These are phyloP conservation scores for Rhinoraja longicauda DNA, from an alignment of 2,797 vertebrate species.

Conservation along the genomic window DNA sequence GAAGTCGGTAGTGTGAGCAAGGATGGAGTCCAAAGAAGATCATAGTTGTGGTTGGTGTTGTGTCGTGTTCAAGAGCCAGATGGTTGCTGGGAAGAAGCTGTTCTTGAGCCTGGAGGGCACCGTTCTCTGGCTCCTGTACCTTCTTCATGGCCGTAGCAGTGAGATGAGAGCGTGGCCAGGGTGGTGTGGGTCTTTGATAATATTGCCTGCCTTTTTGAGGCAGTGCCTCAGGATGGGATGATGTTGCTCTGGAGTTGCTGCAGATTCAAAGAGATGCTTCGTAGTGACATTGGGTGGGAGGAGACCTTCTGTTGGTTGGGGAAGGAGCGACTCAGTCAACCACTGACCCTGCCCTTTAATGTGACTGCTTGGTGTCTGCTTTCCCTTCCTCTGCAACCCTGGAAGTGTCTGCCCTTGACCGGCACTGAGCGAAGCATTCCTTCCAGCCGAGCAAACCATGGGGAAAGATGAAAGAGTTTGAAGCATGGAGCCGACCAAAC, in stretches of 20 bases:
- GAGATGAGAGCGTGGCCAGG: no score
- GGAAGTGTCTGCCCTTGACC: neutral
- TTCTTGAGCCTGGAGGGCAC: no score
- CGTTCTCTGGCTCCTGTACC: no score
- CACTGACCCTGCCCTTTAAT: neutral
- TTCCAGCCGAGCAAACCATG: neutral
- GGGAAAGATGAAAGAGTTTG: slow-evolving; percentile 23
- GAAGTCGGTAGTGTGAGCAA: no score
- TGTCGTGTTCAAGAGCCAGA: no score
- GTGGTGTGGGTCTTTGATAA: no score
- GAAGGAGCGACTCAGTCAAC: no score
- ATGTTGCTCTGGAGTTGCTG: neutral
- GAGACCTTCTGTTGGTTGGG: neutral
- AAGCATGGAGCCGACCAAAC: neutral
- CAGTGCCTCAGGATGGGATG: neutral
- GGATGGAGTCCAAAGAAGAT: no score
- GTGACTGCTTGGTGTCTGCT: neutral
- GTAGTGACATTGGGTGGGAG: neutral
- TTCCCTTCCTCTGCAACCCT: slow-evolving; percentile 3
- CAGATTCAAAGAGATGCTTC: neutral
- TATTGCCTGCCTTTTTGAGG: no score
- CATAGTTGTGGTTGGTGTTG: no score
- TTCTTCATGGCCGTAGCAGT: no score
- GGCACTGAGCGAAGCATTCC: neutral
- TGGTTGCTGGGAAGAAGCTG: no score